These are phyloP conservation scores for Penaeus indicus DNA, from an alignment of 1,140 invertebrate genomes.

Conservation along the genomic window DNA sequence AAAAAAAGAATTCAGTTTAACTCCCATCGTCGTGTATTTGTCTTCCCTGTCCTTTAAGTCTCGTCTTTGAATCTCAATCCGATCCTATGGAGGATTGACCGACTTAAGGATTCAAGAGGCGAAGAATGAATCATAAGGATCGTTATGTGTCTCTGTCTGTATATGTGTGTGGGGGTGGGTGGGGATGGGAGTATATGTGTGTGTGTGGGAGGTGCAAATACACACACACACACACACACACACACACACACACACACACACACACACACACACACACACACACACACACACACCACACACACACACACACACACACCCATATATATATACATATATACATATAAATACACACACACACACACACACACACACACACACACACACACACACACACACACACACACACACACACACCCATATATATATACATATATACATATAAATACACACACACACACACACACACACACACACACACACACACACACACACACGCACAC, in stretches of 20 bases:
- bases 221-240: not conserved
- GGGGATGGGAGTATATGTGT: not conserved
- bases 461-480: not conserved
- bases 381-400: not conserved
- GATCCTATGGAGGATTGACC: not conserved
- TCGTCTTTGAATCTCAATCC: not conserved
- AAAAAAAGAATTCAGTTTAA: no score
- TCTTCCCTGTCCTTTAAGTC: slow-evolving; percentile 4
- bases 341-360: not conserved
- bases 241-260: not conserved
- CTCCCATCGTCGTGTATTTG: not conserved
- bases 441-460: not conserved
- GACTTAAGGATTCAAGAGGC: not conserved
- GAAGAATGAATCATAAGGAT: not conserved
- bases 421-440: not conserved
- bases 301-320: not conserved
- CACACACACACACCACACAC: not conserved
- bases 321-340: slow-evolving; percentile 1
- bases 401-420: not conserved
- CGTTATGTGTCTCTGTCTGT: not conserved
- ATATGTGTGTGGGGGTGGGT: no score
- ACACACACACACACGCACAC: not conserved
- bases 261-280: not conserved
- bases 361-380: not conserved
- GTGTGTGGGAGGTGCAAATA: not conserved